phyloP scores from a whole-genome alignment of 2,797 vertebrate species.

The Pyrocephalus nanus region DNA sequence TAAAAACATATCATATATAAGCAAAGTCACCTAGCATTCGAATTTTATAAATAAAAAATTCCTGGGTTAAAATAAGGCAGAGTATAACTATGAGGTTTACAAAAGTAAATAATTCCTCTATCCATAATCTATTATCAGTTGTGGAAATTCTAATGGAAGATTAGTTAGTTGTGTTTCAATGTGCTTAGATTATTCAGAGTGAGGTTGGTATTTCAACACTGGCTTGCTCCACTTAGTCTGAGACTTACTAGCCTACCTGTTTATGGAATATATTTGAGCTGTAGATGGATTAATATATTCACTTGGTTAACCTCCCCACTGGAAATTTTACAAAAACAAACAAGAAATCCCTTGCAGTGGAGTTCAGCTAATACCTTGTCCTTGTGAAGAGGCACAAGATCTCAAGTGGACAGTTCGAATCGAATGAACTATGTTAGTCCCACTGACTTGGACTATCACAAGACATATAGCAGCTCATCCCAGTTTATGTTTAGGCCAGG shows the following conservation, averaged over 20 bases:
- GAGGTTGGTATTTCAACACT: not conserved
- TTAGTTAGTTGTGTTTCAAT: not conserved
- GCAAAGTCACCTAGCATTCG: not conserved
- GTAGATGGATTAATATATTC: not conserved
- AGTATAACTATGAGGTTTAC: not conserved
- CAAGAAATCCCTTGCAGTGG: not conserved
- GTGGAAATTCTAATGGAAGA: not conserved
- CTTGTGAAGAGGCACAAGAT: not conserved
- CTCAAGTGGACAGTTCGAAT: not conserved
- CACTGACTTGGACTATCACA: not conserved
- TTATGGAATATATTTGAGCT: not conserved
- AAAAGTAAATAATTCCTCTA: not conserved
- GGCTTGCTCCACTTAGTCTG: not conserved
- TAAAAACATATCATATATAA: not conserved
- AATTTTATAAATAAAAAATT: not conserved
- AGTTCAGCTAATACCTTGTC: not conserved
- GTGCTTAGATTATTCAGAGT: not conserved
- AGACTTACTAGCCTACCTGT: not conserved
- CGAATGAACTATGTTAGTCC: not conserved
- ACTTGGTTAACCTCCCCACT: not conserved
- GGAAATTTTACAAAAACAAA: not conserved
- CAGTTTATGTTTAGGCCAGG: not conserved
- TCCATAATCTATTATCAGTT: not conserved
- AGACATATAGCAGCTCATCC: rapidly evolving
- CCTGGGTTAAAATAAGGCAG: not conserved